phyloP scores from a whole-genome alignment of 2,113 vertebrate genomes.

The Oryzias curvinotus region DNA sequence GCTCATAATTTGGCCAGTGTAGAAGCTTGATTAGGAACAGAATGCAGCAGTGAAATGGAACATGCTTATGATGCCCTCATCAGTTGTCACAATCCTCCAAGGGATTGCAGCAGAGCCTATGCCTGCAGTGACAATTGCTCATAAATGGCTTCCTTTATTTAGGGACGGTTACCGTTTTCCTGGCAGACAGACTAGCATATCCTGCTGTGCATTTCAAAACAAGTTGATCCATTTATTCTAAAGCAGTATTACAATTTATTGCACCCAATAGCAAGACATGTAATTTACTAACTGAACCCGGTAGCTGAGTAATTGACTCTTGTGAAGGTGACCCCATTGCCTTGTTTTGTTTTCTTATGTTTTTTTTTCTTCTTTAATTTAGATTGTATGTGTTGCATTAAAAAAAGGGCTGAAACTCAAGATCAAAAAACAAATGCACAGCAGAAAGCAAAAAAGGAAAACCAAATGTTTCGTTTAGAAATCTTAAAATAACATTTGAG shows the following conservation, averaged over 20 bases:
- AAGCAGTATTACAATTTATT: conserved; percentile 86
- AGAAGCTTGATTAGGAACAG: conserved; percentile 69
- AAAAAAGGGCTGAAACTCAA: no score
- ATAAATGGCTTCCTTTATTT: conserved; percentile 62
- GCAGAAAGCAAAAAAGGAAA: conserved; percentile 9
- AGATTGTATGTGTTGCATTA: no score
- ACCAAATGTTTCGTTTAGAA: not conserved
- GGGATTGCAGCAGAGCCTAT: conserved; percentile 32
- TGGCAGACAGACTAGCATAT: conserved; percentile 57
- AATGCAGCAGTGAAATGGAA: conserved; percentile 62
- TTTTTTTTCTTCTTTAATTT: not conserved
- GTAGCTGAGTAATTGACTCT: conserved; percentile 85
- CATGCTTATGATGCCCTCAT: conserved; percentile 52
- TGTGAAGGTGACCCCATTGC: conserved; percentile 83
- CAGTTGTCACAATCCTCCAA: conserved; percentile 53
- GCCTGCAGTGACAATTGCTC: conserved; percentile 48
- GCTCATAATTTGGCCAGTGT: conserved; percentile 62
- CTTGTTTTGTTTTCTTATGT: conserved; percentile 34
- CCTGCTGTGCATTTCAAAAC: conserved; percentile 83
- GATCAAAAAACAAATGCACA: not conserved
- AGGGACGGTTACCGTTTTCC: conserved; percentile 65
- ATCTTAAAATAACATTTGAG: no score
- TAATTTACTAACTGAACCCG: conserved; percentile 83
- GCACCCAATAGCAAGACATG: conserved; percentile 83
- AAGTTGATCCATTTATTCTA: conserved; percentile 82